Conservation (phyloP, 2,888 invertebrate genomes). For the Dioctria linearis region DNA sequence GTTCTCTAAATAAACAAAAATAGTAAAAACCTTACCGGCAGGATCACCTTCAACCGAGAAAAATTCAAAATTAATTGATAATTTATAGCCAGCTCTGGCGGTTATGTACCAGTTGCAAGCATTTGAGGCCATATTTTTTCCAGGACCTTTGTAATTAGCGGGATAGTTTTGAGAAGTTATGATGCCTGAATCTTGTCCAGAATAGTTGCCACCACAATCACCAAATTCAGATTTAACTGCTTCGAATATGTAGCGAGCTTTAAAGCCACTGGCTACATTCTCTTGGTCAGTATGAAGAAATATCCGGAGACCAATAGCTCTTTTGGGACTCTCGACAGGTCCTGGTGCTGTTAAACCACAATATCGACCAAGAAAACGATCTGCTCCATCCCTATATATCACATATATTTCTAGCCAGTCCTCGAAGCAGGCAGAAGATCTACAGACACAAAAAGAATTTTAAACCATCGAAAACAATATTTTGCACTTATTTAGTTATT, state of each 20-base stretch:
- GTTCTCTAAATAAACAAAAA: background rate
- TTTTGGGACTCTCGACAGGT: constrained; percentile 92
- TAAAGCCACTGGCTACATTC: constrained; percentile 94
- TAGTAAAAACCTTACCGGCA: constrained; percentile 73
- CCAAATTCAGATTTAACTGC: constrained; percentile 89
- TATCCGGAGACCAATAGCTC: constrained; percentile 89
- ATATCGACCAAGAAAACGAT: constrained; percentile 91
- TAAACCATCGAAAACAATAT: background rate
- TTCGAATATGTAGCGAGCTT: constrained; percentile 95
- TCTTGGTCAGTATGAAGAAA: constrained; percentile 90
- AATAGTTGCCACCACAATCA: constrained; percentile 94
- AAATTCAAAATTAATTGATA: constrained; percentile 91
- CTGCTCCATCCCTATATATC: constrained; percentile 85
- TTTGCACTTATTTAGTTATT: background rate
- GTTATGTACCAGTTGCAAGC: constrained; percentile 98
- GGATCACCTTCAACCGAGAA: constrained; percentile 97
- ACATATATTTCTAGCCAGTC: constrained; percentile 97
- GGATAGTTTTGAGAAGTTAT: constrained; percentile 94
- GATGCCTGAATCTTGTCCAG: constrained; percentile 84
- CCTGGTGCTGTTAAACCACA: constrained; percentile 94
- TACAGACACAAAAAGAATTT: constrained; percentile 65
- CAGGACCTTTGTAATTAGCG: constrained; percentile 88
- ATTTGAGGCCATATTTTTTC: constrained; percentile 84
- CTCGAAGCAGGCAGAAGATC: constrained; percentile 85
- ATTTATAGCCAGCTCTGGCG: constrained; percentile 87